These are phyloP conservation scores for Drosophila borborema DNA, from an alignment of 2,888 invertebrate genomes.

Conservation along the genomic window DNA sequence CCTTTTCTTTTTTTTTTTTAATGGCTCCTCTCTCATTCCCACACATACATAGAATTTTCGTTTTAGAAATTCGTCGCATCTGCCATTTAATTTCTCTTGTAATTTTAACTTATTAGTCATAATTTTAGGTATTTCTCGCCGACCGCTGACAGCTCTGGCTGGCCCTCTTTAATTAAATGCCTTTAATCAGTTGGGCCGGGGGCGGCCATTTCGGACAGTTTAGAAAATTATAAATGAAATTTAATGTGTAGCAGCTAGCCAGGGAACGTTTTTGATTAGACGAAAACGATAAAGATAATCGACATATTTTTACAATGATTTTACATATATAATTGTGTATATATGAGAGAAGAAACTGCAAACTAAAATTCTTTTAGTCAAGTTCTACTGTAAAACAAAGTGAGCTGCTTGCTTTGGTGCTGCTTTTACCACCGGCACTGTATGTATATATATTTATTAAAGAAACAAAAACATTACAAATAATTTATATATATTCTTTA, in stretches of 20 bases:
- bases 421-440: too few species aligned
- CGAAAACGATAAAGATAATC: constrained; percentile 9
- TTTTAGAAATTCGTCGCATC: constrained; percentile 48
- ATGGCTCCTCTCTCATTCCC: constrained; percentile 51
- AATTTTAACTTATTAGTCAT: constrained; percentile 82
- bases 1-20: constrained; percentile 38
- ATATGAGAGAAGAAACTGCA: not conserved
- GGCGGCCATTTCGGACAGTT: constrained; percentile 11
- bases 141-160: constrained; percentile 61
- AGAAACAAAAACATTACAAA: not conserved
- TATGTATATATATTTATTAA: too few species aligned
- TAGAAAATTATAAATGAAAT: constrained; percentile 9
- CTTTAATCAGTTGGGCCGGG: constrained; percentile 35
- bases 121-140: constrained; percentile 69
- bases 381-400: too few species aligned
- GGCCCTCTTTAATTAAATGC: constrained; percentile 49
- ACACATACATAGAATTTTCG: constrained; percentile 44
- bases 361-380: too few species aligned
- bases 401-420: too few species aligned
- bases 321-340: not conserved
- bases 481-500: not conserved
- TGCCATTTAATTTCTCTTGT: constrained; percentile 70
- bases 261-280: not conserved
- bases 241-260: constrained; percentile 13
- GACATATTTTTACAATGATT: constrained; percentile 2